phyloP scores from a whole-genome alignment of 1,140 invertebrate species.

The Pararge aegeria region DNA sequence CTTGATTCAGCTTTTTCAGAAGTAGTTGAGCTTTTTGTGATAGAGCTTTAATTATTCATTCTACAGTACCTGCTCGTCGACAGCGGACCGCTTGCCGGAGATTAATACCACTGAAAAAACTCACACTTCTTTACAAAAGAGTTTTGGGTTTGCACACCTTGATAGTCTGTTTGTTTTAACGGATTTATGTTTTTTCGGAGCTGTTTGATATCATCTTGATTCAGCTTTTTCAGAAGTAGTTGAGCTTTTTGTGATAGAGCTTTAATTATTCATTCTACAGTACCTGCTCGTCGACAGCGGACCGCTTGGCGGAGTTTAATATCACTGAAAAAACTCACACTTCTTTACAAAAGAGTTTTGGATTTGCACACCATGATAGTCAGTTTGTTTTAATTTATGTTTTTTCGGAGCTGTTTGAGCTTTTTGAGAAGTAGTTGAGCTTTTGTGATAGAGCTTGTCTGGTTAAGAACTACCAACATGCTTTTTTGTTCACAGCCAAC shows the following conservation, averaged over 20 bases:
- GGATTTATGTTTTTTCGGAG: too few relatives aligned
- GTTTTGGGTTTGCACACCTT: not conserved
- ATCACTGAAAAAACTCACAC: constrained; percentile 22
- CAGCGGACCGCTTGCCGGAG: constrained; percentile 55
- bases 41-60: constrained; percentile 79
- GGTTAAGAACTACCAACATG: too few relatives aligned
- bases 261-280: constrained; percentile 77
- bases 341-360: constrained; percentile 2
- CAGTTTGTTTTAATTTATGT: not conserved
- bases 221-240: too few relatives aligned
- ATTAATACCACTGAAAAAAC: constrained; percentile 33
- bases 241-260: too few relatives aligned
- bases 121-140: constrained; percentile 5
- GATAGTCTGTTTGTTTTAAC: not conserved
- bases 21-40: too few relatives aligned
- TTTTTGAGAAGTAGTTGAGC: too few relatives aligned
- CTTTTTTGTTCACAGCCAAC: too few relatives aligned
- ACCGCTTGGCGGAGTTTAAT: constrained; percentile 48
- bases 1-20: too few relatives aligned
- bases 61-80: constrained; percentile 70
- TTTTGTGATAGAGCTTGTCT: too few relatives aligned
- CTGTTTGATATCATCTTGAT: too few relatives aligned
- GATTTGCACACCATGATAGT: not conserved
- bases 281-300: constrained; percentile 69
- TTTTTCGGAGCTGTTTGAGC: too few relatives aligned